phyloP scores from a whole-genome alignment of 2,888 invertebrate genomes.

The Acleris sparsana region DNA sequence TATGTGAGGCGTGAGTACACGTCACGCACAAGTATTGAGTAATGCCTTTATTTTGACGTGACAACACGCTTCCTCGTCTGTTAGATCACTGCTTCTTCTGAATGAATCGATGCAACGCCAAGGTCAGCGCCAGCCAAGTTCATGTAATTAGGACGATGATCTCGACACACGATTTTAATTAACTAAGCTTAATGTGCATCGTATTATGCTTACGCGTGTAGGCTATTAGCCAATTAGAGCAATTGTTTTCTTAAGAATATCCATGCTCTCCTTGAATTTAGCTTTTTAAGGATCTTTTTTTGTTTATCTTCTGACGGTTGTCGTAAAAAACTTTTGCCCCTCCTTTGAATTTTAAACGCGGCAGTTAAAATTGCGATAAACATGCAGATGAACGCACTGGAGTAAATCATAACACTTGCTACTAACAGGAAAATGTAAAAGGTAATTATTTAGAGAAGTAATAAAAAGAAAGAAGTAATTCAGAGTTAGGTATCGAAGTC shows the following conservation, averaged over 20 bases:
- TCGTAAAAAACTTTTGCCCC: slow-evolving; percentile 10
- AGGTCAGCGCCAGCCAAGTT: slow-evolving; percentile 42
- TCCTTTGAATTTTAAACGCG: slow-evolving; percentile 15
- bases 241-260: neutral
- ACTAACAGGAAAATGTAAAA: slow-evolving; percentile 16
- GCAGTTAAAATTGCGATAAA: slow-evolving; percentile 17
- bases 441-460: slow-evolving; percentile 34
- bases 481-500: slow-evolving; percentile 61
- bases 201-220: slow-evolving; percentile 2
- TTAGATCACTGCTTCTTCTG: slow-evolving; percentile 45
- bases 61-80: slow-evolving; percentile 59
- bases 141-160: slow-evolving; percentile 32
- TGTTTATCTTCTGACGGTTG: slow-evolving; percentile 5
- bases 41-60: slow-evolving; percentile 59
- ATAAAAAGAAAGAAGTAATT: slow-evolving; percentile 44
- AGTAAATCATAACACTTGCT: slow-evolving; percentile 23
- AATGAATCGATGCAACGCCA: slow-evolving; percentile 48
- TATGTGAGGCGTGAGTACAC: slow-evolving; percentile 49
- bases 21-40: slow-evolving; percentile 55
- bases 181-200: slow-evolving; percentile 12
- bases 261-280: neutral
- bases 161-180: slow-evolving; percentile 34
- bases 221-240: slow-evolving; percentile 1
- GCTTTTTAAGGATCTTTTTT: neutral
- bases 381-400: slow-evolving; percentile 20